Evolutionary conservation across 2,888 invertebrate genomes (phyloP).

Genomic region (Stenotaenia linearis): DNA sequence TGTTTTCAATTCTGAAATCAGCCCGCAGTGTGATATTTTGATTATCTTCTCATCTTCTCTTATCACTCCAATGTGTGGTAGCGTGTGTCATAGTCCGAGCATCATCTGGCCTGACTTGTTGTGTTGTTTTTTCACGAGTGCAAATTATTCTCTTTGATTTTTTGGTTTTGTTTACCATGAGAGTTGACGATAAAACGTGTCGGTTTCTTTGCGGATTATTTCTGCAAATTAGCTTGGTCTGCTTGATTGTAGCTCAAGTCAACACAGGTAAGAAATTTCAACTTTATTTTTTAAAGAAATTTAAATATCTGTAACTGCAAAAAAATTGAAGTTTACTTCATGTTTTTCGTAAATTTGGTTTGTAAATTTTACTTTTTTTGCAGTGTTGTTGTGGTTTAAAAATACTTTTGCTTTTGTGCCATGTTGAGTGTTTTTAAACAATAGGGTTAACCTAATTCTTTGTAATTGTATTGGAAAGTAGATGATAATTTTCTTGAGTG

Average conservation of each 20-base stretch:
- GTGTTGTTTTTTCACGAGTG: background rate
- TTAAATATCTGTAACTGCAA: background rate
- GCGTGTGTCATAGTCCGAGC: background rate
- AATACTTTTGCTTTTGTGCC: background rate
- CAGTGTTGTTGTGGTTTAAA: background rate
- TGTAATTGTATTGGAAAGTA: background rate
- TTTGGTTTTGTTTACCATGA: background rate
- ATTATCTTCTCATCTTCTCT: background rate
- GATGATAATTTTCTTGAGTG: background rate
- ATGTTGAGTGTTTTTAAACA: background rate
- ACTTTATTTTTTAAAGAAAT: background rate
- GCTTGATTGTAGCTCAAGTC: background rate
- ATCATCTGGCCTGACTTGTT: background rate
- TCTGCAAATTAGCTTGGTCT: background rate
- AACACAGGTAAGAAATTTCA: background rate
- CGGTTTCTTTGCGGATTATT: background rate
- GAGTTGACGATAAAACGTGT: background rate
- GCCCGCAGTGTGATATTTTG: background rate
- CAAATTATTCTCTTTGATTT: background rate
- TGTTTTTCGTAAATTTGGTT: background rate
- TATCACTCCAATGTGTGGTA: background rate
- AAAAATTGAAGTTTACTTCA: background rate
- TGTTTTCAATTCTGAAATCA: background rate
- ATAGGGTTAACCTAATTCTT: background rate
- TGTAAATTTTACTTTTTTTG: background rate